These are phyloP conservation scores for Camelus bactrianus DNA, from an alignment of 2,113 vertebrate genomes.

Conservation along the genomic window DNA sequence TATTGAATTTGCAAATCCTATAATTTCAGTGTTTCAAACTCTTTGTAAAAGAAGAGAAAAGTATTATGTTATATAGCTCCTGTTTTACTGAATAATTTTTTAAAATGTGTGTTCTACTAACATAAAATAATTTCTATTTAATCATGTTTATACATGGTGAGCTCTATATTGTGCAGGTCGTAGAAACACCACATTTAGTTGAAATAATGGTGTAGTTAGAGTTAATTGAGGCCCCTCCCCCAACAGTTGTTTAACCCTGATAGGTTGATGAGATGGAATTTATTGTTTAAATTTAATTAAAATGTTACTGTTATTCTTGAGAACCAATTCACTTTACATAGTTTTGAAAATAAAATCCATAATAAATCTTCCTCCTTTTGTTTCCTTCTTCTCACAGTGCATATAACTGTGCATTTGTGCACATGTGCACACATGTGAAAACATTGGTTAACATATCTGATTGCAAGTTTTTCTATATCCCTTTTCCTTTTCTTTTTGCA, in stretches of 20 bases:
- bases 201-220: not conserved
- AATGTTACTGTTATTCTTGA: not conserved
- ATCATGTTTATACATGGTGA: not conserved
- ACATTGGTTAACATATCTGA: not conserved
- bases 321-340: not conserved
- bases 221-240: not conserved
- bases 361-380: not conserved
- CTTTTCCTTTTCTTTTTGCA: not conserved
- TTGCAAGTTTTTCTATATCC: not conserved
- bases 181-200: not conserved
- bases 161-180: not conserved
- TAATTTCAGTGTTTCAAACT: not conserved
- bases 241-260: not conserved
- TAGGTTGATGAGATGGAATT: not conserved
- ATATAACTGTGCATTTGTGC: not conserved
- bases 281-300: not conserved
- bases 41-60: not conserved
- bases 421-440: not conserved
- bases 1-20: not conserved
- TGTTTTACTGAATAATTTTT: not conserved
- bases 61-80: not conserved
- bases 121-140: constrained; percentile 22
- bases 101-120: not conserved
- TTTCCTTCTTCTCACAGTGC: not conserved
- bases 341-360: constrained; percentile 22